Evolutionary conservation across 1,140 invertebrate species (phyloP), one percentile per base, ranked within the genome.

Genomic region (Pseudomyrmex sp.): DNA sequence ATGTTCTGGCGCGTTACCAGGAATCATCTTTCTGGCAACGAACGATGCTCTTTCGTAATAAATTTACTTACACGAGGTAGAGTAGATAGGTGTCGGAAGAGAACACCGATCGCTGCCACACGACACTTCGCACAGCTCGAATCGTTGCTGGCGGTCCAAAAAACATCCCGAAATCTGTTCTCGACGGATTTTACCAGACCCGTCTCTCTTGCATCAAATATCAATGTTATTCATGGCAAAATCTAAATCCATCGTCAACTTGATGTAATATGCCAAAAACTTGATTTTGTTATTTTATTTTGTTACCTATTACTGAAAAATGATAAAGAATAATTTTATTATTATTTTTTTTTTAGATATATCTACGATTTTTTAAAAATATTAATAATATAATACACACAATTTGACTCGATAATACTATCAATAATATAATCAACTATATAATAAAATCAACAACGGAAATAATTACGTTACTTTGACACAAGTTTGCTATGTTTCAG

Each of bases 1-100:
- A 35, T 58, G 15, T 85, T 20, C 68, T 87, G 85, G 83, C 85
- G 15, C 20, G 13, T 5, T 7, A 80, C 84, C 85, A 87, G 80
- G 15, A 59, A 59, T 65, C 65, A 46, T 58, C 44, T 54, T 50
- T 48, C 7, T 59, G 76, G 70, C 56, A 58, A 35, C 62, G 1
- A 44, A 26, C 50, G 56, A 3, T 52, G 73, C 35, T 85, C 69
- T 82, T 85, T 85, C 85, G 69, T n/a, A 82, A 85, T 59, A 74
- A 35, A 59, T 83, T 84, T 61, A 20, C 54, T 70, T 13, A 50
- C 48, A 26, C 8, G 20, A 26, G 58, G 10, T 62, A 15, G 26
- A 3, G 50, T 52, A 54, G 2, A 13, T 68, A 56, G 63, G 48
- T 63, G 48, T n/a, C 15, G 12, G 50, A 4, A 35, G 61, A 35